Evolutionary conservation across 2,797 vertebrate genomes (phyloP), one percentile per base, ranked within the genome.

Genomic region (Pseudochirops corinnae): DNA sequence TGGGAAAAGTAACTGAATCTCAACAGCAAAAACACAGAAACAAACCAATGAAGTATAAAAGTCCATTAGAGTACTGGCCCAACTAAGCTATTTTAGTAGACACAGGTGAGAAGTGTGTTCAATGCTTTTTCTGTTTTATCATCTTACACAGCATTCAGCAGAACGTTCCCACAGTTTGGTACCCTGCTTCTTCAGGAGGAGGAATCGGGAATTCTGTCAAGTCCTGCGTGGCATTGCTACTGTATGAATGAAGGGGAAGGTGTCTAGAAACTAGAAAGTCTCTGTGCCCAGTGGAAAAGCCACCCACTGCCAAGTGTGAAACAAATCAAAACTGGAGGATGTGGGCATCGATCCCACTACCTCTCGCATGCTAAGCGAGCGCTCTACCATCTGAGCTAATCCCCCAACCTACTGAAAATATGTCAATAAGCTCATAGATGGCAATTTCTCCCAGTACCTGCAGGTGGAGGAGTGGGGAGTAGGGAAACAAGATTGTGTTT

Each of bases 341-440:
- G 62, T 18, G 16, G 16, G 62, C 62, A 74, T 74, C 5, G 62
- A n/a, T n/a, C 62, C 62, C 33, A 39, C 62, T 74, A 18, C 14
- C 62, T 74, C 62, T 74, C 6, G 33, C 33, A n/a, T 67, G 62
- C 33, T 67, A 74, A 74, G 62, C 33, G 16, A 39, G 33, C 16
- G 1, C 13, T 74, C 62, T 74, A 74, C 58, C 62, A 74, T 7
- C 1, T 74, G 62, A 74, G 62, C 62, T 74, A 18, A 74, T 74
- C 33, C 33, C 60, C 62, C 16, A 5, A 60, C 29, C 9, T 12
- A 11, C 12, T 0, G 1, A 3, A 13, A 31, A 0, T 0, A 31
- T 4, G 3, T 60, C 58, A 60, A 31, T 60, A 60, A 3, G 11
- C 31, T 31, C 28, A 60, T 31, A 60, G 58, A 31, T 60, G 58